Conservation (phyloP, 1,140 invertebrate species). For the Polypedilum vanderplanki region DNA sequence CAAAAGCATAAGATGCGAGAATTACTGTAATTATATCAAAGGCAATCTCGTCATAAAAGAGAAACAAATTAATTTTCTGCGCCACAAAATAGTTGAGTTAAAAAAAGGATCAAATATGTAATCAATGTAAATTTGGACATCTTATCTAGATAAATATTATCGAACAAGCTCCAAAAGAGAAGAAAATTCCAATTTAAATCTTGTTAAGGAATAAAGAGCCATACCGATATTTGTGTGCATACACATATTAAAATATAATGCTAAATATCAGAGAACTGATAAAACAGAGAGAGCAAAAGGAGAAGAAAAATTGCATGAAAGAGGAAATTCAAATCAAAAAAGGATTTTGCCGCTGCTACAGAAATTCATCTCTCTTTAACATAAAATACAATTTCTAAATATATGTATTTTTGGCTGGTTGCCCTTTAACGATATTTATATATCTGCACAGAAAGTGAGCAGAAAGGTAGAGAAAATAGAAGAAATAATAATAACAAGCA, state of each 20-base stretch:
- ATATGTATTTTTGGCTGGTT: neutral
- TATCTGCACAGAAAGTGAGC: neutral
- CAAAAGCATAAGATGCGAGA: neutral
- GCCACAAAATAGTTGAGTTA: neutral
- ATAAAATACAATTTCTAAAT: constrained; percentile 13
- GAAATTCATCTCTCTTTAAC: neutral
- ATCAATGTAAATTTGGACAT: constrained; percentile 1
- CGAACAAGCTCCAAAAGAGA: constrained; percentile 8
- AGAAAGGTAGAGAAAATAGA: neutral
- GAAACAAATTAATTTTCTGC: constrained; percentile 5
- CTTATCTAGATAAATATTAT: constrained; percentile 19
- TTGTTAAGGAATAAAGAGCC: neutral
- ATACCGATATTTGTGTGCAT: constrained; percentile 8
- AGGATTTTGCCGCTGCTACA: neutral
- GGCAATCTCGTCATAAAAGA: neutral
- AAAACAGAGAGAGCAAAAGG: neutral
- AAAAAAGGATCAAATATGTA: neutral
- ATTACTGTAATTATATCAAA: constrained; percentile 1
- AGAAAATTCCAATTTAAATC: neutral
- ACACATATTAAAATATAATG: neutral
- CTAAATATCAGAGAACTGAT: neutral
- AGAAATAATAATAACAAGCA: constrained; percentile 11
- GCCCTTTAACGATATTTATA: neutral
- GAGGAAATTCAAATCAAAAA: constrained; percentile 19
- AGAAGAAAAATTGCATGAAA: constrained; percentile 7